These are phyloP conservation scores for Helarctos malayanus DNA, from an alignment of 2,797 vertebrate genomes.

Conservation along the genomic window DNA sequence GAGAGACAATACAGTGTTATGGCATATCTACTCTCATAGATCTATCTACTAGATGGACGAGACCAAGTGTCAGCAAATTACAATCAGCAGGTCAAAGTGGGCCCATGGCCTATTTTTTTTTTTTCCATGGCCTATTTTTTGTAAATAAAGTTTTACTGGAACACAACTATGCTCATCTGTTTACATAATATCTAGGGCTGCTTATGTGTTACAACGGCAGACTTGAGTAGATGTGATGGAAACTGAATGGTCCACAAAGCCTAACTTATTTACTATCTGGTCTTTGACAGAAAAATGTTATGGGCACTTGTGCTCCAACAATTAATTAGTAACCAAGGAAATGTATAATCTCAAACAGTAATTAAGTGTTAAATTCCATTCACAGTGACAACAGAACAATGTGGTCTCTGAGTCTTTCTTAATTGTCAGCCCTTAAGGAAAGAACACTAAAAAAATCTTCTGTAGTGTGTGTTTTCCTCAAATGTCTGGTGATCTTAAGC, in stretches of 20 bases:
- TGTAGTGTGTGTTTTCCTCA: constrained; percentile 6
- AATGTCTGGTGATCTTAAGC: background rate
- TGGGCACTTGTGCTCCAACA: background rate
- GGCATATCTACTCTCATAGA: background rate
- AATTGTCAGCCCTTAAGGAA: background rate
- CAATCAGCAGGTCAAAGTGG: background rate
- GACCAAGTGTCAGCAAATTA: background rate
- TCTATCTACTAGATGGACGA: background rate
- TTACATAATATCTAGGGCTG: background rate
- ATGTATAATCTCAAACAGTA: background rate
- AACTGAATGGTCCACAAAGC: background rate
- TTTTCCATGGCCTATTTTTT: background rate
- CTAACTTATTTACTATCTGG: constrained; percentile 9
- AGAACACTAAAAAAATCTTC: background rate
- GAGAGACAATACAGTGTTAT: background rate
- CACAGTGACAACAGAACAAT: background rate
- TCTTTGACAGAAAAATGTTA: constrained; percentile 28
- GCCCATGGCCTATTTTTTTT: background rate
- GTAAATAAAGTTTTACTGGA: constrained; percentile 14
- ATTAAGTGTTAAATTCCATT: background rate
- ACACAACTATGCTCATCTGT: background rate
- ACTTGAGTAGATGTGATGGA: background rate
- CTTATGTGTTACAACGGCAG: background rate
- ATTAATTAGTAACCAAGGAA: background rate
- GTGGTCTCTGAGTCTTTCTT: background rate